A percentile compares a stretch with the other conserved stretches of the same genome.
Evolutionary conservation across 2,888 invertebrate genomes (phyloP).

Genomic region (Folsomia manolachei): DNA sequence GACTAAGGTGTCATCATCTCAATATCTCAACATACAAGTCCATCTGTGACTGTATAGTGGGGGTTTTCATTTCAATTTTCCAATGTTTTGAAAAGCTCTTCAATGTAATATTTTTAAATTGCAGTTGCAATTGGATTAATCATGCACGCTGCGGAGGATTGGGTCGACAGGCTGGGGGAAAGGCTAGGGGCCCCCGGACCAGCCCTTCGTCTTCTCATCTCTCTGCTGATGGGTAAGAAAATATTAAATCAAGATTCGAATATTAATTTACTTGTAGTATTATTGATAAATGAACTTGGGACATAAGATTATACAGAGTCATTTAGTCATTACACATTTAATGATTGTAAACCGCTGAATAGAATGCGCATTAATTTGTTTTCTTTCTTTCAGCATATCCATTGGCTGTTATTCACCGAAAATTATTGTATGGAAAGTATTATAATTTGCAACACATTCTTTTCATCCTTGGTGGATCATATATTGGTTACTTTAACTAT

Average conservation of each 20-base stretch:
- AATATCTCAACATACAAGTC: too few species aligned
- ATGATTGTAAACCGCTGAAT: too few species aligned
- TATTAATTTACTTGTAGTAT: neutral
- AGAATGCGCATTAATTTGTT: too few species aligned
- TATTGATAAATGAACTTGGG: neutral
- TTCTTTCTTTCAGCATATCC: slow-evolving; percentile 65
- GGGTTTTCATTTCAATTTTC: too few species aligned
- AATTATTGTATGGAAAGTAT: slow-evolving; percentile 60
- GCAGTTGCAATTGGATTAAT: too few species aligned
- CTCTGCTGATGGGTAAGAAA: slow-evolving; percentile 66
- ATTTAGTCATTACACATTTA: too few species aligned
- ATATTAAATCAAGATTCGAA: neutral
- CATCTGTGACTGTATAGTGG: too few species aligned
- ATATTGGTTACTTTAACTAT: slow-evolving; percentile 80
- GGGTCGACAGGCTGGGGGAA: slow-evolving; percentile 54
- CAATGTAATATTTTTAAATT: too few species aligned
- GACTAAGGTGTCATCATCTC: too few species aligned
- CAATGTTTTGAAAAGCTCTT: too few species aligned
- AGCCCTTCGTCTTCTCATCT: slow-evolving; percentile 64
- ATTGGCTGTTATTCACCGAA: slow-evolving; percentile 65
- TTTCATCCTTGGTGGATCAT: slow-evolving; percentile 69
- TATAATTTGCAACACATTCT: slow-evolving; percentile 67
- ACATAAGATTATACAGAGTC: too few species aligned
- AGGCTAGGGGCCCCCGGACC: slow-evolving; percentile 63
- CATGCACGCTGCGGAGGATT: slow-evolving; percentile 27